A percentile compares a stretch with the other conserved stretches of the same genome.
phyloP scores from a whole-genome alignment of 2,113 vertebrate species.

The Rostratula benghalensis region DNA sequence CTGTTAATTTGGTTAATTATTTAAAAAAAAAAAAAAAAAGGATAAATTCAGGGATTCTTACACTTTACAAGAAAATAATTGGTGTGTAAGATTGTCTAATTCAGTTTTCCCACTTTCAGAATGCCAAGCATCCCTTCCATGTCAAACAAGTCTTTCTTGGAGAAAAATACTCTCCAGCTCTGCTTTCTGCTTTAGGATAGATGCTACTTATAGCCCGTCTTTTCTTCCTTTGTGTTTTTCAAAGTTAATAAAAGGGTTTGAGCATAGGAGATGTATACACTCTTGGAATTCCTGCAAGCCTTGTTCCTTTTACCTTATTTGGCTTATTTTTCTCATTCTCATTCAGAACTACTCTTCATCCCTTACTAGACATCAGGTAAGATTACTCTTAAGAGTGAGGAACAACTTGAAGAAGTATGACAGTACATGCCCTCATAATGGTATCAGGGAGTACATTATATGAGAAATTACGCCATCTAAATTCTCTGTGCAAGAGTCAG shows the following conservation, averaged over 20 bases:
- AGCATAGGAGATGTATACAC: not conserved
- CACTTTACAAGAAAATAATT: not conserved
- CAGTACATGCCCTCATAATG: not conserved
- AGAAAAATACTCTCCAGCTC: not conserved
- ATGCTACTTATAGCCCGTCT: not conserved
- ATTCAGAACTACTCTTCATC: not conserved
- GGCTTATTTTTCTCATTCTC: not conserved
- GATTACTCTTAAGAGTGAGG: not conserved
- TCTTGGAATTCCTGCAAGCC: not conserved
- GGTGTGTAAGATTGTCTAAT: not conserved
- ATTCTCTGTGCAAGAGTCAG: not conserved
- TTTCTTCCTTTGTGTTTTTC: not conserved
- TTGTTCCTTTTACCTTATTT: not conserved
- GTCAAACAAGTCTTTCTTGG: not conserved
- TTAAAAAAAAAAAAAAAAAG: not conserved
- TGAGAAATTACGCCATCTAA: not conserved
- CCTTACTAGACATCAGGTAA: not conserved
- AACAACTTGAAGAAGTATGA: not conserved
- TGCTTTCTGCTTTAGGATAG: not conserved
- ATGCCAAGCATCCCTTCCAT: not conserved
- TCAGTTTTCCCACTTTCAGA: not conserved
- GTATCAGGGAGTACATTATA: not conserved
- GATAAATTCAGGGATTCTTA: not conserved
- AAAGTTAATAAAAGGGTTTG: not conserved
- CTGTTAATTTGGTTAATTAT: not conserved